Base-by-base conservation (phyloP, 2,888 invertebrate genomes). In the Barypeithes pellucidus region DNA sequence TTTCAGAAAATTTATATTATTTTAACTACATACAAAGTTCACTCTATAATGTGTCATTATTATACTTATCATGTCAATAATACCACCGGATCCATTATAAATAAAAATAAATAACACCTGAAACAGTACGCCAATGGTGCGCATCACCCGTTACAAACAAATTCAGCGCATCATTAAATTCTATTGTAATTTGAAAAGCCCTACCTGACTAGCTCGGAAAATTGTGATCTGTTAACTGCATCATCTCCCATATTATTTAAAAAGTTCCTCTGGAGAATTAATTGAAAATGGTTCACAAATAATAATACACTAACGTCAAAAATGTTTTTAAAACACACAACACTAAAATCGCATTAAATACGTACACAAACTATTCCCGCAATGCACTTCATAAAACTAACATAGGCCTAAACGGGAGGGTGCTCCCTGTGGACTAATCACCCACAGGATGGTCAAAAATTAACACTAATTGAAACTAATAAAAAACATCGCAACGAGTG, bases 401-500 rank as follows among this genome's bases (percentile, higher is more conserved):
- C 41, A 50, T 41, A 36, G 50, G 22, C 50, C 50, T 22, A 36
- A 63, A 59, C 52, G 60, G 62, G 73, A 69, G 69, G 60, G 67
- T 54, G 62, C 65, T 68, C 73, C 68, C 72, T 62, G 12, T 50
- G 47, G 18, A 47, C 14, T 74, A 70, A 74, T 74, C 74, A 74
- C 79, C 68, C 78, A 81, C 85, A 85, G 85, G 85, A 85, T 85
- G 84, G 84, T 84, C 82, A 80, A 84, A 84, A 85, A 85, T 85
- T 85, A 84, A 81, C 82, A 82, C 84, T 84, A 85, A 85, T 85
- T 84, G 82, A 80, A 79, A 77, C 79, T 82, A 85, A 85, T 84
- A 79, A 80, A 79, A 78, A 78, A 65, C 72, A 39, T 52, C 39
- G 41, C 39, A 29, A n/a, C n/a, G 29, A 14, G n/a, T 52, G 52